Evolutionary conservation across 53 echinoderm and acorn worm species (phyloP).

Genomic region (Arbacia lixula): DNA sequence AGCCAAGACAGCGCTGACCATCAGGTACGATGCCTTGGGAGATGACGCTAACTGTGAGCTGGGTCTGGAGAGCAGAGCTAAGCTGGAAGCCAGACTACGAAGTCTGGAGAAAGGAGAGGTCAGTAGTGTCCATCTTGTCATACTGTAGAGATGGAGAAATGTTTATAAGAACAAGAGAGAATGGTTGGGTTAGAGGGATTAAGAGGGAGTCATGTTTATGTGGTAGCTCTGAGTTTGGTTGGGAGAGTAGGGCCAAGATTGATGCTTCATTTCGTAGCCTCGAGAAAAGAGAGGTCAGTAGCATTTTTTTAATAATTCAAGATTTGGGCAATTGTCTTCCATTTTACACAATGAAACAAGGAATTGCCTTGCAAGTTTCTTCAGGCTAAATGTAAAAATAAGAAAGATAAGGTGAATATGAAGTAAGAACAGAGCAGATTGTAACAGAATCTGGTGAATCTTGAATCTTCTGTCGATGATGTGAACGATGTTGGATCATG

Average conservation of each 20-base stretch:
- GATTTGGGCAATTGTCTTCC: too few species aligned
- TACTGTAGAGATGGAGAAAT: too few species aligned
- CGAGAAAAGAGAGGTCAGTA: constrained; percentile 84
- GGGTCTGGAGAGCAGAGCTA: constrained; percentile 90
- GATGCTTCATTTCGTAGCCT: constrained; percentile 83
- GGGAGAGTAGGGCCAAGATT: constrained; percentile 90
- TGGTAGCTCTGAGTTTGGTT: constrained; percentile 74
- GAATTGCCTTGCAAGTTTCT: too few species aligned
- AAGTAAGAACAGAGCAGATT: too few species aligned
- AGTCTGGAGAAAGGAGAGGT: constrained; percentile 80
- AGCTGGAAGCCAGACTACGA: constrained; percentile 88
- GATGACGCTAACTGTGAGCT: constrained; percentile 84
- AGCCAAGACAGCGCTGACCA: constrained; percentile 89
- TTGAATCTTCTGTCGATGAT: constrained; percentile 57
- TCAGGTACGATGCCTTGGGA: constrained; percentile 90
- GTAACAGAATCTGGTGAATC: too few species aligned
- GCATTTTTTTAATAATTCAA: too few species aligned
- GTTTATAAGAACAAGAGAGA: too few species aligned
- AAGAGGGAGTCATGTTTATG: too few species aligned
- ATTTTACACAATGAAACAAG: too few species aligned
- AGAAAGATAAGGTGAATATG: too few species aligned
- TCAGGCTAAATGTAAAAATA: too few species aligned
- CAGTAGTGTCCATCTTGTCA: constrained; percentile 43
- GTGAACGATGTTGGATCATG: constrained; percentile 30
- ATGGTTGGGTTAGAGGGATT: too few species aligned